A percentile compares a stretch with the other conserved stretches of the same genome.
Evolutionary conservation across 2,113 vertebrate genomes (phyloP).

Genomic region (Plestiodon gilberti): DNA sequence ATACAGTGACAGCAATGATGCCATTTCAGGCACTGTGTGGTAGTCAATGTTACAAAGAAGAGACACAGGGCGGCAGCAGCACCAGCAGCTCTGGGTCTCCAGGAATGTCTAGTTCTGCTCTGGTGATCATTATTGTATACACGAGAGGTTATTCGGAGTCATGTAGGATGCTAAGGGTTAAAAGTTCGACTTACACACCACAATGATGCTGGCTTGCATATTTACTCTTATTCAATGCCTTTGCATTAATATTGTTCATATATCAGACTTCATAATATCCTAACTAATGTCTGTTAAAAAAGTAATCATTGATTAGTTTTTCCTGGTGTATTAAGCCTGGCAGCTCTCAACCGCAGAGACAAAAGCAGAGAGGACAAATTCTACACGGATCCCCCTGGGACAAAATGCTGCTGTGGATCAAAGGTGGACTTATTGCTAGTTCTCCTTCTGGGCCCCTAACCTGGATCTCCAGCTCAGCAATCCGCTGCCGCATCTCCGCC

Average conservation of each 20-base stretch:
- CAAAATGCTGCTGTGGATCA: not conserved
- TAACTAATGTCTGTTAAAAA: too few species aligned
- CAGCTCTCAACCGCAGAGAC: not conserved
- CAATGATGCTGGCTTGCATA: not conserved
- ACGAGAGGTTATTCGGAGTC: not conserved
- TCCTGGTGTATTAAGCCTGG: not conserved
- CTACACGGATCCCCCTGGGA: not conserved
- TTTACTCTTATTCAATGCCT: not conserved
- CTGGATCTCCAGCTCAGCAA: conserved; percentile 95
- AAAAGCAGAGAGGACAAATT: not conserved
- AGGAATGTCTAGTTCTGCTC: not conserved
- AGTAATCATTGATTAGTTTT: not conserved
- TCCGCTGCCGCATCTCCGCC: conserved; percentile 91
- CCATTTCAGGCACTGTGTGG: not conserved
- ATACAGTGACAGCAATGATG: too few species aligned
- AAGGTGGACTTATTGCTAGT: not conserved
- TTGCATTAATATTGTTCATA: not conserved
- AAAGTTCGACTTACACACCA: not conserved
- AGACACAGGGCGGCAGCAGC: not conserved
- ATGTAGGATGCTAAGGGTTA: not conserved
- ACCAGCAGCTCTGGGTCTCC: not conserved
- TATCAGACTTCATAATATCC: not conserved
- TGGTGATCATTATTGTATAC: not conserved
- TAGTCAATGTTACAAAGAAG: not conserved
- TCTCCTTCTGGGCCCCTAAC: conserved; percentile 58